Base-by-base conservation (phyloP, 2,888 invertebrate genomes). In the Bellardia bayeri region DNA sequence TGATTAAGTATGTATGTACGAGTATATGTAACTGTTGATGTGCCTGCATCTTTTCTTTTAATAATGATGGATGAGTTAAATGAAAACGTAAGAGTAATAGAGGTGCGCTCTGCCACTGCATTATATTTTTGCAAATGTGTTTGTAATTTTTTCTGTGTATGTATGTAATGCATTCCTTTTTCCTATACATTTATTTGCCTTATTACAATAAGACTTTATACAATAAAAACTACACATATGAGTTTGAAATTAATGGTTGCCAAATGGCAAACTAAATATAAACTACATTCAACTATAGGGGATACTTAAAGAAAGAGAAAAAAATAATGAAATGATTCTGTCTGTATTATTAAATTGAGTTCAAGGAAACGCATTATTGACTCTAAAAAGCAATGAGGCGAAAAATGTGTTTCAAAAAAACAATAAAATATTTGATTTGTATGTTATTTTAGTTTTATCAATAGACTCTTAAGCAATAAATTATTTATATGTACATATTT, bases 1-100 rank as follows among this genome's bases (percentile, higher is more conserved):
- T 11, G 45, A 13, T 45, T 13, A 45, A 11, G 54, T 37, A 37
- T 54, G 13, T 14, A 54, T 51, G 23, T 8, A n/a, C 13, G 16
- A 14, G n/a, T 64, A 42, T 61, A 23, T 71, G 33, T 58, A 72
- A 61, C 42, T 58, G 7, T 23, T 51, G 42, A 75, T 49, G 37
- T 37, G 61, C 68, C 74, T 66, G 69, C 80, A 78, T 82, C 13
- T 68, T 79, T 76, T 42, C 45, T 72, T 64, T 64, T 58, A 72
- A 72, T 37, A 74, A 61, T 81, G 37, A 86, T 84, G 78, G 49
- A 84, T 84, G 71, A 78, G 78, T 64, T 49, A 68, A 78, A 81
- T 66, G 82, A 64, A 69, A 71, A 86, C 84, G 51, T 71, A 82
- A 63, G 78, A 75, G 74, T 51, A 85, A 86, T 78, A 87, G 86